Conservation (phyloP, 2,113 vertebrate genomes). For the Zosterops japonicus region DNA sequence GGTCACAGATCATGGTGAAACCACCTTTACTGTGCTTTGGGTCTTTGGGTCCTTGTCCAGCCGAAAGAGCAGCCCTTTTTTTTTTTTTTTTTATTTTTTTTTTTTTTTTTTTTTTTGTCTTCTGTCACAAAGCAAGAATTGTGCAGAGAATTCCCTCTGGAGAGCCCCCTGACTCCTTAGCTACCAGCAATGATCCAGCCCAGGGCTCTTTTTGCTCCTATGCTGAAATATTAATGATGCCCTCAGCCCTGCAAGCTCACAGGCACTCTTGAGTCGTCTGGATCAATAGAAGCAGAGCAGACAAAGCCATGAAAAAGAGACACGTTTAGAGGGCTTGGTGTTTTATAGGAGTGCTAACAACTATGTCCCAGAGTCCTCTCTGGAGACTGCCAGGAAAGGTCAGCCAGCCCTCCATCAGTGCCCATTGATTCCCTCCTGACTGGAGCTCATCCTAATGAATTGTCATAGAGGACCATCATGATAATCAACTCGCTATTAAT, state of each 20-base stretch:
- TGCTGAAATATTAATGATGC: conserved; percentile 28
- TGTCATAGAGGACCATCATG: background rate
- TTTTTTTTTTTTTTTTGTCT: background rate
- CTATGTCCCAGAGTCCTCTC: background rate
- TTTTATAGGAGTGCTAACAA: background rate
- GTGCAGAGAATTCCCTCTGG: background rate
- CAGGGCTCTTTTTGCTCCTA: background rate
- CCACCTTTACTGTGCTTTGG: background rate
- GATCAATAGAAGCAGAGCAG: background rate
- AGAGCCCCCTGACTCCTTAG: background rate
- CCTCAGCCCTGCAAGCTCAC: background rate
- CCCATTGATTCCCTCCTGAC: conserved; percentile 1
- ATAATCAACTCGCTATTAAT: conserved; percentile 30
- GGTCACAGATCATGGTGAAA: background rate
- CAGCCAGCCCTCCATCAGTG: background rate
- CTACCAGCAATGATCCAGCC: background rate
- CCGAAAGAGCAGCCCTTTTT: background rate
- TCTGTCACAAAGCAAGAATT: background rate
- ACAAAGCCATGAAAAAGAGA: background rate
- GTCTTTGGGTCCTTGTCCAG: background rate
- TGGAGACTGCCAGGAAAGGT: background rate
- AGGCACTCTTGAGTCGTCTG: background rate
- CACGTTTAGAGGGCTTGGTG: background rate
- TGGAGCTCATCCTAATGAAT: conserved; percentile 48
- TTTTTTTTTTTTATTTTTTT: background rate